These are phyloP conservation scores for Drosophila prostipennis DNA, from an alignment of 2,888 invertebrate species.

Conservation along the genomic window DNA sequence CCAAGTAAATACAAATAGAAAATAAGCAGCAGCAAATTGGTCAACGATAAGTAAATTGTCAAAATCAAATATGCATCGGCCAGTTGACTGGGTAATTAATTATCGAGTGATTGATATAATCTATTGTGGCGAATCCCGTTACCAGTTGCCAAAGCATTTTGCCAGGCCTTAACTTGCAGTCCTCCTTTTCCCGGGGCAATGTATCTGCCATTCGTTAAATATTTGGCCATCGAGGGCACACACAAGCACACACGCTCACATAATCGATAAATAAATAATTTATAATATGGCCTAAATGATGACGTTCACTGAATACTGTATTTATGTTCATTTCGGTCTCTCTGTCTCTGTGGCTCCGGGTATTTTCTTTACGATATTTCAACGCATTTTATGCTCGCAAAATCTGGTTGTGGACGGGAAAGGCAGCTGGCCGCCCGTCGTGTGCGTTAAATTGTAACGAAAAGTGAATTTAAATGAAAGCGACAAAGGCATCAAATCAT, in stretches of 20 bases:
- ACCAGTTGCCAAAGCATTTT: not conserved
- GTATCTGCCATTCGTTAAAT: constrained; percentile 7
- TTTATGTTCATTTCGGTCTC: constrained; percentile 30
- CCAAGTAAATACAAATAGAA: not conserved
- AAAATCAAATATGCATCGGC: not conserved
- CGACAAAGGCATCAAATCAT: constrained; percentile 50
- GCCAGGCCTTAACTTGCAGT: constrained; percentile 4
- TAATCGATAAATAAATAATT: constrained; percentile 47
- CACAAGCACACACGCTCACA: not conserved
- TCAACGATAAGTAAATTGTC: not conserved
- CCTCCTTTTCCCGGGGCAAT: not conserved
- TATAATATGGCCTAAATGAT: constrained; percentile 41
- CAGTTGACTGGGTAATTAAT: constrained; percentile 2
- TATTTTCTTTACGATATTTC: constrained; percentile 15
- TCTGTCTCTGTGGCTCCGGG: constrained; percentile 1
- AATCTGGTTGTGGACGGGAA: constrained; percentile 7
- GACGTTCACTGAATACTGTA: constrained; percentile 42
- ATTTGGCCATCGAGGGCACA: constrained; percentile 18
- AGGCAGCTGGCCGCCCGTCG: constrained; percentile 16
- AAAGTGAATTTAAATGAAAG: constrained; percentile 62
- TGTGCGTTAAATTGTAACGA: constrained; percentile 54
- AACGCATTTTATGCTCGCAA: constrained; percentile 16
- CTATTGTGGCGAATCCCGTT: not conserved
- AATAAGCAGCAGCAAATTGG: not conserved
- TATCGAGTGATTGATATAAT: constrained; percentile 2